Evolutionary conservation across 2,888 invertebrate genomes (phyloP).

Genomic region (Nomada lathburiana): DNA sequence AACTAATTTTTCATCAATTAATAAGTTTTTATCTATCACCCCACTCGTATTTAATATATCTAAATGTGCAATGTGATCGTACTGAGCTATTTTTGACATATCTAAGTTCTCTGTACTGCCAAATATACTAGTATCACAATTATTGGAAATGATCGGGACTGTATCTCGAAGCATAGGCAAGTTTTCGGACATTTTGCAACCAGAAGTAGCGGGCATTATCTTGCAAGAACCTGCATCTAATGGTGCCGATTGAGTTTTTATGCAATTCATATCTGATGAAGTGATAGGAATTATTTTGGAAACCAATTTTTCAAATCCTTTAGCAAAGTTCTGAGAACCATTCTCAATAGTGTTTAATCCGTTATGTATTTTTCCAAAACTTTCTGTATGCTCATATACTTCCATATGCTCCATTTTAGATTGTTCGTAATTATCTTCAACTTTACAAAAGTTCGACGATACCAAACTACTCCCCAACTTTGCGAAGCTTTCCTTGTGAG

Average conservation of each 20-base stretch:
- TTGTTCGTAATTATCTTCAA: conserved; percentile 71
- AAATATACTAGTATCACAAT: conserved; percentile 78
- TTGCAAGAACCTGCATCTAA: conserved; percentile 55
- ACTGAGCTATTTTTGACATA: conserved; percentile 76
- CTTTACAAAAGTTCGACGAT: conserved; percentile 71
- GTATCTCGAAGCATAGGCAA: conserved; percentile 76
- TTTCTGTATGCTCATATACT: conserved; percentile 68
- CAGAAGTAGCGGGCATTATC: conserved; percentile 52
- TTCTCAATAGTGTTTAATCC: conserved; percentile 64
- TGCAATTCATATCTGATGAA: conserved; percentile 51
- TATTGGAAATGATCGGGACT: conserved; percentile 77
- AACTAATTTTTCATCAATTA: conserved; percentile 82
- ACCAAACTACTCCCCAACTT: conserved; percentile 70
- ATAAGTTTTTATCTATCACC: conserved; percentile 78
- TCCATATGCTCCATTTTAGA: conserved; percentile 73
- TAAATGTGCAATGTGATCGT: conserved; percentile 80
- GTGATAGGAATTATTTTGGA: conserved; percentile 71
- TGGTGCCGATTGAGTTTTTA: conserved; percentile 57
- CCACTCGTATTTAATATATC: conserved; percentile 79
- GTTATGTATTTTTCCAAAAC: conserved; percentile 68
- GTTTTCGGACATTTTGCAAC: conserved; percentile 71
- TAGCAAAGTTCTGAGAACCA: conserved; percentile 71
- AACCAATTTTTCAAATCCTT: conserved; percentile 77
- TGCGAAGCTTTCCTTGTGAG: conserved; percentile 64
- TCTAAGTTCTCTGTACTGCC: conserved; percentile 79